Evolutionary conservation across 2,113 vertebrate species (phyloP), one percentile per base, ranked within the genome.

Genomic region (Trichechus manatus): DNA sequence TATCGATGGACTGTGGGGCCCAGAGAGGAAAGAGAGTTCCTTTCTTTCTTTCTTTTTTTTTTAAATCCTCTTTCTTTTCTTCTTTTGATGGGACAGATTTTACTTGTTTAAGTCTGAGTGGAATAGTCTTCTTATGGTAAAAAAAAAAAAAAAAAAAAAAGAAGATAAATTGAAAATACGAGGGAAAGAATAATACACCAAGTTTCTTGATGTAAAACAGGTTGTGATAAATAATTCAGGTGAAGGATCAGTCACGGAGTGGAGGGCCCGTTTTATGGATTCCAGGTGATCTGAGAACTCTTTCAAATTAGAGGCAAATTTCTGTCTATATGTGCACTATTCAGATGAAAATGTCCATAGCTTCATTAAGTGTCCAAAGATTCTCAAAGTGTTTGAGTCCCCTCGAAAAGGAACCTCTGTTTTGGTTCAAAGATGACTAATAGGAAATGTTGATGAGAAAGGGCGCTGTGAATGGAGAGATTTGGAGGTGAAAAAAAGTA

Each of bases 21-120:
- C 8, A 22, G 0, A 7, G 42, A 53, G 2, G 33, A 31, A 59
- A 81, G 44, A 19, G 0, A 0, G 3, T 31, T 61, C 0, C 6
- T 56, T 78, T 63, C 56, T 39, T 17, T n/a, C 77, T 59, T 6
- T 25, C 31, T 56, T 63, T 75, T 91, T 2, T 61, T 56, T 56
- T 15, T 56, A 14, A 61, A 61, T 61, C 4, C 6, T 89, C 74
- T 53, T 27, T 23, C 27, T 80, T 53, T 20, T 23, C 27, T 53
- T 72, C 63, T 86, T 78, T 66, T 59, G 47, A 66, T 23, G 10
- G 25, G 1, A 2, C 4, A 27, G 9, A 47, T 14, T 83, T 14
- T 31, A 33, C 53, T 14, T 56, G 0, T 47, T 94, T 74, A 33
- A 10, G 33, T 87, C n/a, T 87, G 85, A 68, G 89, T 53, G 13